Percentiles rank a stretch among this genome's conserved stretches.
Conservation (phyloP, 2,888 invertebrate species). For the Brachycybe producta region DNA sequence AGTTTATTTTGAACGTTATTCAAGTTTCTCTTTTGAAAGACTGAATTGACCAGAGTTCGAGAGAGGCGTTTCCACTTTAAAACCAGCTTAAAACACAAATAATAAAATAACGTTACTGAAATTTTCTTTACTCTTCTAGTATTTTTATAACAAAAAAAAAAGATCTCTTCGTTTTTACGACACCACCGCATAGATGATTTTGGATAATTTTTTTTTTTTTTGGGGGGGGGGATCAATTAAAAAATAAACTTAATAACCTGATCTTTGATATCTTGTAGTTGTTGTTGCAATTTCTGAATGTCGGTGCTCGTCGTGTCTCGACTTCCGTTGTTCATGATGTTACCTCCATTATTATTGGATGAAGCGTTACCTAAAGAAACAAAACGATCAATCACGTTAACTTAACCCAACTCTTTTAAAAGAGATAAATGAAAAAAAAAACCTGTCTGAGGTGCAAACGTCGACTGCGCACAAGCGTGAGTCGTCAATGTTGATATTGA, state of each 20-base stretch:
- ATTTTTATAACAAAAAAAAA: too few relatives aligned
- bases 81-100: too few relatives aligned
- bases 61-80: too few relatives aligned
- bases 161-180: too few relatives aligned
- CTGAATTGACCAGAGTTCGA: too few relatives aligned
- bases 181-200: too few relatives aligned
- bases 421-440: neutral
- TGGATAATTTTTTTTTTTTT: too few relatives aligned
- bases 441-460: constrained; percentile 6
- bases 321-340: constrained; percentile 48
- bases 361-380: constrained; percentile 27
- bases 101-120: too few relatives aligned
- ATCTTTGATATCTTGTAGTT: constrained; percentile 92
- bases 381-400: neutral
- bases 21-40: too few relatives aligned
- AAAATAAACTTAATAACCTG: constrained; percentile 60
- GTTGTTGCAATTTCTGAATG: constrained; percentile 81
- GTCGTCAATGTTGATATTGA: constrained; percentile 14
- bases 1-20: too few relatives aligned
- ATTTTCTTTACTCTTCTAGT: too few relatives aligned
- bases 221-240: too few relatives aligned
- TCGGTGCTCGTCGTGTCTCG: constrained; percentile 56
- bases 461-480: constrained; percentile 9
- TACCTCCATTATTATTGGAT: constrained; percentile 36
- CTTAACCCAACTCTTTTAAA: neutral